These are phyloP conservation scores for Dolichallabes microphthalmus DNA, from an alignment of 2,113 vertebrate species.

Conservation along the genomic window DNA sequence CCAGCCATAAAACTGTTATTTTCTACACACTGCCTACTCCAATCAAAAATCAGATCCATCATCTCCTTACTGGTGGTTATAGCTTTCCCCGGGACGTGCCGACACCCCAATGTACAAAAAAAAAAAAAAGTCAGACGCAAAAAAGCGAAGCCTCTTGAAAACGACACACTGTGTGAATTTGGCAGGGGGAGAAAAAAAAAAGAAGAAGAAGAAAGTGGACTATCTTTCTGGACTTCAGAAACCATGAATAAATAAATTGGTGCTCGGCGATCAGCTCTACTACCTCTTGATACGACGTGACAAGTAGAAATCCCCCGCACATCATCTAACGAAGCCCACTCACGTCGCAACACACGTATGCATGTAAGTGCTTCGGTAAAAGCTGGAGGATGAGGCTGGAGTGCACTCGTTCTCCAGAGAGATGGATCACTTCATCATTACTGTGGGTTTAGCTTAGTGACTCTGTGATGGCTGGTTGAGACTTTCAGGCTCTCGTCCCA, in stretches of 20 bases:
- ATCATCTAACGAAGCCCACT: background rate
- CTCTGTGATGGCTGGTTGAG: conserved; percentile 19
- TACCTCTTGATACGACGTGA: conserved; percentile 42
- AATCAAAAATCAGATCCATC: conserved; percentile 29
- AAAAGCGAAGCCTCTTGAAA: background rate
- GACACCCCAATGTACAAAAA: background rate
- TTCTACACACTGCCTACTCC: conserved; percentile 24
- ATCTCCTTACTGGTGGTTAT: conserved; percentile 32
- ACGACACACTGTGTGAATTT: background rate
- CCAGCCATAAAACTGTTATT: conserved; percentile 37
- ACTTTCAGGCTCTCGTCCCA: conserved; percentile 5
- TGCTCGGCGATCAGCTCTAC: conserved; percentile 12
- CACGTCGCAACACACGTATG: background rate
- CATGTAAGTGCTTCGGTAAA: conserved; percentile 46
- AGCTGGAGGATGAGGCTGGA: conserved; percentile 31
- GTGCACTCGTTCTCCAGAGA: conserved; percentile 30
- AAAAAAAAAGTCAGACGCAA: too few relatives aligned
- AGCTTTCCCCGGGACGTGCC: conserved; percentile 5
- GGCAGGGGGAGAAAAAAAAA: background rate
- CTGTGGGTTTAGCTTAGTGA: conserved; percentile 22
- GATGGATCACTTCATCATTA: conserved; percentile 45
- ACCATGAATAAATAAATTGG: conserved; percentile 44
- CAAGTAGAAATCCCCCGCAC: conserved; percentile 39
- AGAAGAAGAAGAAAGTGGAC: background rate
- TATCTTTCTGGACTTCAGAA: conserved; percentile 37